Conservation (phyloP, 2,888 invertebrate genomes). For the Ornithoptera alexandrae region DNA sequence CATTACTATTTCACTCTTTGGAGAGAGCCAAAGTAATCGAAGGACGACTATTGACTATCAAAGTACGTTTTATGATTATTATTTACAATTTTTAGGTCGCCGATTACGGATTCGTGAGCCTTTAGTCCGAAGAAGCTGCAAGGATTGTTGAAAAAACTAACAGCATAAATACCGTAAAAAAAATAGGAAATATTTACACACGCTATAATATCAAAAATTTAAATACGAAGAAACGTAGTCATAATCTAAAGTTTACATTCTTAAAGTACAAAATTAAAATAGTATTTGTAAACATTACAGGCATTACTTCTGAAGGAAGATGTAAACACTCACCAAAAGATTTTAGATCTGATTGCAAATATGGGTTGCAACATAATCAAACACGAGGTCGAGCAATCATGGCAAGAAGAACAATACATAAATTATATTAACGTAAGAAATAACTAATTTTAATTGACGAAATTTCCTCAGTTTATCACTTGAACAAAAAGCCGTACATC, state of each 20-base stretch:
- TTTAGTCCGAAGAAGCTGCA: too few relatives aligned
- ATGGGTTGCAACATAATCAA: slow-evolving; percentile 43
- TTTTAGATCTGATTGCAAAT: slow-evolving; percentile 45
- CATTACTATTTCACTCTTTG: slow-evolving; percentile 40
- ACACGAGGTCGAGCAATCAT: slow-evolving; percentile 37
- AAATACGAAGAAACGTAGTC: too few relatives aligned
- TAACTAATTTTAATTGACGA: not conserved
- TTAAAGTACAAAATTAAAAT: not conserved
- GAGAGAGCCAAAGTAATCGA: slow-evolving; percentile 48
- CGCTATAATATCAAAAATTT: too few relatives aligned
- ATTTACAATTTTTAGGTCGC: not conserved
- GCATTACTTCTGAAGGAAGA: slow-evolving; percentile 30
- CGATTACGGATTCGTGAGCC: too few relatives aligned
- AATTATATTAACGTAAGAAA: slow-evolving; percentile 43
- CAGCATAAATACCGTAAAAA: too few relatives aligned
- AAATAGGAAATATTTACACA: too few relatives aligned
- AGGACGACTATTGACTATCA: slow-evolving; percentile 33
- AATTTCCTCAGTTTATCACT: not conserved
- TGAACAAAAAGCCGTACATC: not conserved
- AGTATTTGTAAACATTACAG: slow-evolving; percentile 4
- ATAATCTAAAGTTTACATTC: too few relatives aligned
- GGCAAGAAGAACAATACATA: slow-evolving; percentile 41
- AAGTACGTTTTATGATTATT: slow-evolving; percentile 22
- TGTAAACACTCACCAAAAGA: slow-evolving; percentile 31
- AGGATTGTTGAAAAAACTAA: too few relatives aligned